Conservation (phyloP, 2,113 vertebrate species). For the Microtus montanus region DNA sequence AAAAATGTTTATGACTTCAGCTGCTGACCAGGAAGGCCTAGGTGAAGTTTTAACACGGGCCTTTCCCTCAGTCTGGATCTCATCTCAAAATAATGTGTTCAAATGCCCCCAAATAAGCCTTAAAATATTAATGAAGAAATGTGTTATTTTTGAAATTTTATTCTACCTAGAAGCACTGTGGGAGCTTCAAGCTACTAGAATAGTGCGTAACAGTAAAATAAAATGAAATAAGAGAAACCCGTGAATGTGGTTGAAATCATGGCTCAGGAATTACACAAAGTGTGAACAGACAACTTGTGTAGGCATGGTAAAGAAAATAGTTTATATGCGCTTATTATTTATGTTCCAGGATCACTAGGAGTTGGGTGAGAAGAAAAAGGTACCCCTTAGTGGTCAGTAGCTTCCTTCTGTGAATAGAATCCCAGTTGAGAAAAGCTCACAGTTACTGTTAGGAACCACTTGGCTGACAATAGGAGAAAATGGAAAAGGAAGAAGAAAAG, state of each 20-base stretch:
- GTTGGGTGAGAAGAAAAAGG: neutral
- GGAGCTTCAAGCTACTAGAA: neutral
- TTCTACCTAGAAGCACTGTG: neutral
- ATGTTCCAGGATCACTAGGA: neutral
- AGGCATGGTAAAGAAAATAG: neutral
- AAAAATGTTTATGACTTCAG: neutral
- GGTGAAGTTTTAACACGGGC: neutral
- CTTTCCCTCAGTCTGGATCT: neutral
- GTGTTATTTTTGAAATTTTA: conserved; percentile 1
- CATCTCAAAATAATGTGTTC: neutral
- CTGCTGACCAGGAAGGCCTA: neutral
- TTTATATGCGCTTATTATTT: neutral
- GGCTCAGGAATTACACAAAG: neutral
- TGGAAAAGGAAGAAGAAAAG: neutral
- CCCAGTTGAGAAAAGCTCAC: neutral
- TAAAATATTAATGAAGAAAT: neutral
- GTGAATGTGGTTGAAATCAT: neutral
- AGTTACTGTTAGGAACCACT: fast-evolving
- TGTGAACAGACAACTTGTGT: neutral
- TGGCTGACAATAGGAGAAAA: neutral
- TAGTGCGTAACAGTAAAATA: neutral
- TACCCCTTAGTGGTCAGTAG: neutral
- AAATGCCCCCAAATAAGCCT: neutral
- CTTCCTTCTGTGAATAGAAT: neutral
- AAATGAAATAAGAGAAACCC: neutral